These are phyloP conservation scores for Himalopsyche japonica DNA, from an alignment of 2,888 invertebrate genomes.

Conservation along the genomic window DNA sequence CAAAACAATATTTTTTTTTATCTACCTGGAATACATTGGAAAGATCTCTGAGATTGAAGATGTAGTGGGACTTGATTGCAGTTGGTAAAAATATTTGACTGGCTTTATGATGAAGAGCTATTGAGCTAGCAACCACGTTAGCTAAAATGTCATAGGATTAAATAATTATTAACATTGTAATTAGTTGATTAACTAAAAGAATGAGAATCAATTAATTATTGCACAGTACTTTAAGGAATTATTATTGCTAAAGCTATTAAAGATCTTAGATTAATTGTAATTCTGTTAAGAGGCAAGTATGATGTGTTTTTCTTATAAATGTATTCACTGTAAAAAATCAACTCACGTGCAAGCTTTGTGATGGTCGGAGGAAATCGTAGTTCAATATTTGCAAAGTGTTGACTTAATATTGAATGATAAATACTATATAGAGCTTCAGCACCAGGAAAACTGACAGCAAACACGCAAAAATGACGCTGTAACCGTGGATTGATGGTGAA, in stretches of 20 bases:
- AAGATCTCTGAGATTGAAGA: conserved; percentile 92
- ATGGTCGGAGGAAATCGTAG: conserved; percentile 75
- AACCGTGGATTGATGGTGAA: conserved; percentile 95
- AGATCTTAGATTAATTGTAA: no score
- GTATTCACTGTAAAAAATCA: neutral
- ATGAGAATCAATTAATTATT: no score
- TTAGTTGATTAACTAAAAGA: no score
- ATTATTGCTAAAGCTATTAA: no score
- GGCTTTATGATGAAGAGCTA: conserved; percentile 84
- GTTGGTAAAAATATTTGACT: conserved; percentile 90
- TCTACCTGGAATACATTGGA: conserved; percentile 92
- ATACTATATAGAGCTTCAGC: conserved; percentile 83
- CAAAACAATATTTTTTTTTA: conserved; percentile 11
- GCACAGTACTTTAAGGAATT: no score
- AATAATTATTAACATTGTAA: no score
- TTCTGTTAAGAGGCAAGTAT: no score
- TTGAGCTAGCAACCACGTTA: conserved; percentile 79
- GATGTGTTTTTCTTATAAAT: neutral
- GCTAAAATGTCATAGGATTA: conserved; percentile 45
- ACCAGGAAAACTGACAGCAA: conserved; percentile 83
- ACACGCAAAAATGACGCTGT: conserved; percentile 87
- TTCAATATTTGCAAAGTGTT: conserved; percentile 82
- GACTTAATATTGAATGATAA: conserved; percentile 84
- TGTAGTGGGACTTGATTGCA: conserved; percentile 94
- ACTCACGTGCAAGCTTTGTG: conserved; percentile 64